Conservation (phyloP, 2,797 vertebrate genomes). For the Diglossa cyanea region DNA sequence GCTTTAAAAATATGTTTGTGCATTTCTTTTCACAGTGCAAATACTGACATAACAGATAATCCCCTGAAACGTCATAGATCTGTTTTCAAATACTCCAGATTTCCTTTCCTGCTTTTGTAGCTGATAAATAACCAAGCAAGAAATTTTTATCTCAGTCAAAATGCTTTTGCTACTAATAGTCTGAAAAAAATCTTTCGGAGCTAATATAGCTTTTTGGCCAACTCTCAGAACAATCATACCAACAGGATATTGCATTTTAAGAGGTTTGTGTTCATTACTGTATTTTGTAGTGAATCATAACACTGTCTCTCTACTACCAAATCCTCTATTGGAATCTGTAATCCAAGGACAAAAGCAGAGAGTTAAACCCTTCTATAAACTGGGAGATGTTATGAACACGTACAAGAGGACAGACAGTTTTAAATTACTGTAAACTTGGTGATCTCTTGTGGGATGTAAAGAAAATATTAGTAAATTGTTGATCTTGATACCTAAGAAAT, state of each 20-base stretch:
- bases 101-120: neutral
- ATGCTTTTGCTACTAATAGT: neutral
- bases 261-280: neutral
- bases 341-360: neutral
- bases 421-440: neutral
- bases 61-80: neutral
- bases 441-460: neutral
- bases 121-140: neutral
- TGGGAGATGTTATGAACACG: neutral
- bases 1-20: neutral
- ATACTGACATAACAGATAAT: neutral
- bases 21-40: neutral
- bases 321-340: neutral
- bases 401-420: neutral
- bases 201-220: neutral
- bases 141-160: neutral
- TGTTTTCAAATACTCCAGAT: neutral
- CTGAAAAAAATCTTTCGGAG: neutral
- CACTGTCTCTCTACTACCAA: neutral
- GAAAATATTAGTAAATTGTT: neutral
- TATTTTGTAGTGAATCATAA: neutral
- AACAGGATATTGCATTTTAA: conserved; percentile 4
- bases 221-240: neutral
- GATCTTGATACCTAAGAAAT: neutral
- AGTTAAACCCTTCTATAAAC: neutral